Conservation (phyloP, 2,797 vertebrate genomes). For the Hybognathus amarus region DNA sequence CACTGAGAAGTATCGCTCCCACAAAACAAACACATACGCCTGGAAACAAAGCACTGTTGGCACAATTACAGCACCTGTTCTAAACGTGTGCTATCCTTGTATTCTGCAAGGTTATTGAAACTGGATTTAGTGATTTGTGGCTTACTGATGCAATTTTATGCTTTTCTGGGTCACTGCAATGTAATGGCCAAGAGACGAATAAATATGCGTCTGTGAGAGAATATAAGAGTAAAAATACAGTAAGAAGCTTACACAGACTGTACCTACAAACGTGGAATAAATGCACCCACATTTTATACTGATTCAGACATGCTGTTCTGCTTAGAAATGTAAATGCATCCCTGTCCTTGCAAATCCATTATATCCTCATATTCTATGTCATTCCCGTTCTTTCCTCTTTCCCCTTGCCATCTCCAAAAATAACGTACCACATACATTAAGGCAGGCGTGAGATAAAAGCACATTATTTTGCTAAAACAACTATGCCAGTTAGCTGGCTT, state of each 20-base stretch:
- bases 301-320: constrained; percentile 10
- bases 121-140: constrained; percentile 11
- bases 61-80: constrained; percentile 9
- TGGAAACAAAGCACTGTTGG: background rate
- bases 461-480: background rate
- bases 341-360: constrained; percentile 4
- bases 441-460: background rate
- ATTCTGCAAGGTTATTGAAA: constrained; percentile 21
- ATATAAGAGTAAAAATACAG: constrained; percentile 13
- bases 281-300: background rate
- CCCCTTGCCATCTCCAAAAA: background rate
- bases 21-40: constrained; percentile 21
- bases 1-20: background rate
- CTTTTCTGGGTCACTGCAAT: constrained; percentile 55
- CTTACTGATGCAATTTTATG: constrained; percentile 30
- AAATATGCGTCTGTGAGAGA: background rate
- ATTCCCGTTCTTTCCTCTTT: background rate
- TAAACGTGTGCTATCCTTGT: background rate
- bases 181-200: constrained; percentile 44
- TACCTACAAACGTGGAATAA: constrained; percentile 1
- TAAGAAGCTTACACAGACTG: constrained; percentile 26
- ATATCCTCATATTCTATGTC: background rate
- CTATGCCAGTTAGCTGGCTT: background rate
- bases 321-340: background rate
- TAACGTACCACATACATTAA: background rate